These are phyloP conservation scores for Notospermus geniculatus DNA, from an alignment of 1,140 invertebrate genomes.

Conservation along the genomic window DNA sequence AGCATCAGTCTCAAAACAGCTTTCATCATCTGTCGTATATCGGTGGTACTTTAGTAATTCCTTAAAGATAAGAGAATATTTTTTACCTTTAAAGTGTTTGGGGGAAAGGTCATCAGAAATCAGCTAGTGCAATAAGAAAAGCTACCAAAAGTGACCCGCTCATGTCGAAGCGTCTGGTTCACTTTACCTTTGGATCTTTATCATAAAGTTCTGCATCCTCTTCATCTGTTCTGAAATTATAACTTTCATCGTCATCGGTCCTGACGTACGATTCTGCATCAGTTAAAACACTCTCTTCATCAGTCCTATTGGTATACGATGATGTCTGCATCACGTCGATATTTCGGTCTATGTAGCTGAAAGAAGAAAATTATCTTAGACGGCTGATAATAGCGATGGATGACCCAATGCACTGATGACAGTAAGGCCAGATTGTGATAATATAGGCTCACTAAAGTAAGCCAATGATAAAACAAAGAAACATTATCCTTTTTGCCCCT, in stretches of 20 bases:
- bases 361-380: constrained; percentile 12
- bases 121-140: too few relatives aligned
- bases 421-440: too few relatives aligned
- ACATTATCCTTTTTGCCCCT: too few relatives aligned
- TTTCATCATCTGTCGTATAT: constrained; percentile 56
- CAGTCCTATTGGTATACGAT: not conserved
- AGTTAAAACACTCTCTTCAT: constrained; percentile 19
- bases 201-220: constrained; percentile 57
- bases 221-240: constrained; percentile 38
- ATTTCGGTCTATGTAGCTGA: constrained; percentile 23
- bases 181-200: constrained; percentile 48
- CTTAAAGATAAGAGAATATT: constrained; percentile 31
- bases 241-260: constrained; percentile 41
- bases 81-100: too few relatives aligned
- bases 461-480: too few relatives aligned
- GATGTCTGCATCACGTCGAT: too few relatives aligned
- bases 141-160: too few relatives aligned
- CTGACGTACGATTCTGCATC: constrained; percentile 38
- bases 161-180: too few relatives aligned
- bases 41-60: constrained; percentile 50
- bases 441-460: too few relatives aligned
- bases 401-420: too few relatives aligned
- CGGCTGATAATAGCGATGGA: too few relatives aligned
- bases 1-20: constrained; percentile 53
- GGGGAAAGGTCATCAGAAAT: too few relatives aligned